Evolutionary conservation across 2,113 vertebrate species (phyloP), one percentile per base, ranked within the genome.

Genomic region (Cyanoramphus novaezelandiae): DNA sequence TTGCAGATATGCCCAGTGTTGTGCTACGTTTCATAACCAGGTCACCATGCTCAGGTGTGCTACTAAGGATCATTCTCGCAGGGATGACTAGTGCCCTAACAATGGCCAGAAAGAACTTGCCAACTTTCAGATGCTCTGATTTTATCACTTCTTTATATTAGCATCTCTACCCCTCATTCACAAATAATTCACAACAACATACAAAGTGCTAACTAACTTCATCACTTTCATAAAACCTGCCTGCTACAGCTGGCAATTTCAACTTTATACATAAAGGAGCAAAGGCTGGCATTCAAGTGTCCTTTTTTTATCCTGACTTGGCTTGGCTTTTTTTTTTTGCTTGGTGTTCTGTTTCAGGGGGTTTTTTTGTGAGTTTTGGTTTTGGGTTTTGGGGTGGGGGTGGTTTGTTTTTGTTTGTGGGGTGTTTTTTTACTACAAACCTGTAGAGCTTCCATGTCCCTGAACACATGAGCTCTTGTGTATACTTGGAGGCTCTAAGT

Each of bases 11-110:
- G 28, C 13, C 33, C 31, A 33, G 27, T 24, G 8, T 19, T 39
- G 50, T 64, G 44, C 14, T 43, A 21, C 14, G 6, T 79, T 75
- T 88, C 39, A 46, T 31, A 88, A 64, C 4, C 37, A 86, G 41
- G 64, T 53, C 17, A 15, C 17, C 20, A 13, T 0, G 0, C 70
- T 33, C 31, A 4, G 50, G 20, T 74, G 9, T 21, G 27, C 13
- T 60, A 23, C n/a, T 14, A 10, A 47, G 44, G 25, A 50, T 11
- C 20, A 2, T 3, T 46, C 0, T 0, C 6, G 12, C 23, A 57
- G 28, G 33, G 8, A 46, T 31, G 33, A 60, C 21, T 5, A 13
- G 3, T 1, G 13, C 12, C 60, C 17, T 67, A 57, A 78, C 10
- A 39, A 67, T 0, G 0, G 31, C 27, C 19, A 63, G 50, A 59